Evolutionary conservation across 2,797 vertebrate species (phyloP), one percentile per base, ranked within the genome.

Genomic region (Acanthurus tractus): DNA sequence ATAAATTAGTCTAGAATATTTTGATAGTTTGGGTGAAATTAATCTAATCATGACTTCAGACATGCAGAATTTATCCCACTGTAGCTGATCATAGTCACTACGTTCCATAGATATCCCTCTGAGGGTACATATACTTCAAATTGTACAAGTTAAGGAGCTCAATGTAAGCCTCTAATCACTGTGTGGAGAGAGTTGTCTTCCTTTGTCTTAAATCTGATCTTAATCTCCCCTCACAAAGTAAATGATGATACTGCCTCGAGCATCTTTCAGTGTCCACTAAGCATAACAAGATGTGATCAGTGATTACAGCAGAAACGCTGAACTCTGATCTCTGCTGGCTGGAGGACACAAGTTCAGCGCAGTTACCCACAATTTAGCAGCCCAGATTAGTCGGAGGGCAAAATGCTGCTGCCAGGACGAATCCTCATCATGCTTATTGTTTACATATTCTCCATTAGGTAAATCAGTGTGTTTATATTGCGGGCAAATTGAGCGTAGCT

Each of bases 311-410:
- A 76, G 65, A 34, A 84, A 82, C 8, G 75, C 84, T 92, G 92
- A 93, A 91, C 94, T 92, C 91, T 94, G 92, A 92, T 90, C 91
- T 86, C 85, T 83, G 82, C 77, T 90, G 86, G 90, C 88, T 89
- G 84, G 79, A 85, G 90, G 89, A 92, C 92, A 91, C 81, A 83
- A 86, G 87, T 93, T 94, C 90, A 93, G 79, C 79, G 63, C 79
- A 49, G 63, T 70, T 84, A 74, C 86, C 86, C 59, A 79, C 72
- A 86, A 79, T 87, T 85, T 74, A 85, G 78, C 75, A 46, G 79
- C 61, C 38, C 81, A 77, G 74, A 89, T 88, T 82, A 81, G 86
- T 79, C 70, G 22, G 70, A 69, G 83, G 78, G 82, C 68, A 82
- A 86, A 89, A 83, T 73, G 87, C 78, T 77, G 70, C 91, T 83